phyloP scores from a whole-genome alignment of 2,797 vertebrate genomes.

The Helarctos malayanus region DNA sequence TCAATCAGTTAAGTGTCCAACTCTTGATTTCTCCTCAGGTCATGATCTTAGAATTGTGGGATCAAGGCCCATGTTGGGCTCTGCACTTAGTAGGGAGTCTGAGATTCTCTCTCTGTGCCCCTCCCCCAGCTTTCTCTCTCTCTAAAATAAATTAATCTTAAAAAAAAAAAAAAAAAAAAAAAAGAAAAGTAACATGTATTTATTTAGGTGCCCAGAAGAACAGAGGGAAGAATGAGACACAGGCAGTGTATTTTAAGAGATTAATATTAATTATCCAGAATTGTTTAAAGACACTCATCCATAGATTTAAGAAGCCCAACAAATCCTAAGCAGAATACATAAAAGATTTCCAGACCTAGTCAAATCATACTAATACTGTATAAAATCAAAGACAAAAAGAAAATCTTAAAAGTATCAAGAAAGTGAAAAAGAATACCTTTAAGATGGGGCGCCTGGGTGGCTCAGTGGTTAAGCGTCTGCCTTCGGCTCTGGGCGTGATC shows the following conservation, averaged over 20 bases:
- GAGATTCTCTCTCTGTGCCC: not conserved
- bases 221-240: not conserved
- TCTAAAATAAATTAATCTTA: not conserved
- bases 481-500: no score
- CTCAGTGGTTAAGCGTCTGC: no score
- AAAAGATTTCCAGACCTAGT: not conserved
- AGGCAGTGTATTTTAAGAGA: not conserved
- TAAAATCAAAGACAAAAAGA: not conserved
- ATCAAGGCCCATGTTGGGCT: not conserved
- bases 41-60: not conserved
- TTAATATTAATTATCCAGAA: not conserved
- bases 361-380: not conserved
- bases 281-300: not conserved
- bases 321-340: not conserved
- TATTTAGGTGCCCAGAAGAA: not conserved
- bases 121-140: not conserved
- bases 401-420: not conserved
- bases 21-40: not conserved
- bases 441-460: no score
- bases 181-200: not conserved
- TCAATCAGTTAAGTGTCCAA: not conserved
- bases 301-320: not conserved
- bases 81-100: not conserved
- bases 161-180: not conserved
- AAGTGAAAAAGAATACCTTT: no score